These are phyloP conservation scores for Ophraella communa DNA, from an alignment of 2,888 invertebrate species.

Conservation along the genomic window DNA sequence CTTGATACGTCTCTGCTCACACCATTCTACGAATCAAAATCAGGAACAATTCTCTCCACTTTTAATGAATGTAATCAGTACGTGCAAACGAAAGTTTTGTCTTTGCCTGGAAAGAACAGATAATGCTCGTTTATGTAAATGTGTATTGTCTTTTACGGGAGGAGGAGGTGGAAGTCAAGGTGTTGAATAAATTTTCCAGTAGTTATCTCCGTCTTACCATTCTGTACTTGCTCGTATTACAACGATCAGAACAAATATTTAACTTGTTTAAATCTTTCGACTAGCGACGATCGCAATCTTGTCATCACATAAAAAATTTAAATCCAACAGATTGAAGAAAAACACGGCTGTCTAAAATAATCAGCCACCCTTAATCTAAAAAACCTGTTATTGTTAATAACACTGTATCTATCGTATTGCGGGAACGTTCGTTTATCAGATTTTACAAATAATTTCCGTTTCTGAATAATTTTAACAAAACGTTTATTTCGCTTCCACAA, in stretches of 20 bases:
- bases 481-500: not conserved
- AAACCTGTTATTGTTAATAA: not conserved
- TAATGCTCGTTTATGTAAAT: conserved; percentile 57
- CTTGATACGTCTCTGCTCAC: not conserved
- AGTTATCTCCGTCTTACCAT: conserved; percentile 52
- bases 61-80: conserved; percentile 40
- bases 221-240: conserved; percentile 41
- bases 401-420: too few species aligned
- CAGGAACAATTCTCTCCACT: conserved; percentile 29
- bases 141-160: conserved; percentile 54
- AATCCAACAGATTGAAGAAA: not conserved
- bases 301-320: not conserved
- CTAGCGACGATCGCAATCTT: not conserved
- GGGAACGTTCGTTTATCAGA: too few species aligned
- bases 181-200: conserved; percentile 53
- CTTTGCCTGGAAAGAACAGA: conserved; percentile 45
- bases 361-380: too few species aligned
- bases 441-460: not conserved
- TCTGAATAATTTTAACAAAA: not conserved
- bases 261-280: conserved; percentile 52
- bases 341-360: too few species aligned
- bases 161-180: conserved; percentile 52
- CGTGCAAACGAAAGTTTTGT: conserved; percentile 29
- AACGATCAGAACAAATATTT: conserved; percentile 54
- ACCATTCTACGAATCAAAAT: conserved; percentile 25